These are phyloP conservation scores for Sturnus vulgaris DNA, from an alignment of 2,113 vertebrate species.

Conservation along the genomic window DNA sequence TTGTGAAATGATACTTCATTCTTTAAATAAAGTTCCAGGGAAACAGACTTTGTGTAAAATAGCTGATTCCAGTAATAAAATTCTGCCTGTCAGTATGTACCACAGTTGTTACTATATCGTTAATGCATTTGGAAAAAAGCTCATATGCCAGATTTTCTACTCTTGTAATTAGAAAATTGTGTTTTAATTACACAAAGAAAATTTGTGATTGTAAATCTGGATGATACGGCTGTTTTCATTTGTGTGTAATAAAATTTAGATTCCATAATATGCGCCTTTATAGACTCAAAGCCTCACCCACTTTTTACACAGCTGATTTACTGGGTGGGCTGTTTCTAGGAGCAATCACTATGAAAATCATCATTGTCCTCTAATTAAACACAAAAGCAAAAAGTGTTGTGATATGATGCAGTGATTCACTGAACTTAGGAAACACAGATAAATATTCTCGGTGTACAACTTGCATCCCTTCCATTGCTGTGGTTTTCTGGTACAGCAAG, in stretches of 20 bases:
- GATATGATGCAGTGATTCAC: background rate
- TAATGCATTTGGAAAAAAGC: background rate
- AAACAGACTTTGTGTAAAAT: background rate
- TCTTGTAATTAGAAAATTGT: background rate
- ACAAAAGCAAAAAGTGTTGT: background rate
- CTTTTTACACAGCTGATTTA: background rate
- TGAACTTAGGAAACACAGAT: background rate
- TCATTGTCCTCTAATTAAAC: background rate
- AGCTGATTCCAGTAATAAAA: background rate
- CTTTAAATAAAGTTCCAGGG: constrained; percentile 8
- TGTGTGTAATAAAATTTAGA: background rate
- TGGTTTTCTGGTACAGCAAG: background rate
- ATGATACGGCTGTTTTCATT: background rate
- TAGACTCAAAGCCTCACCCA: background rate
- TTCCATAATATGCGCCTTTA: background rate
- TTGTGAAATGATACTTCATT: background rate
- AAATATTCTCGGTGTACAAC: background rate
- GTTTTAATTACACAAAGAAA: constrained; percentile 5
- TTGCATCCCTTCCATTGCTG: background rate
- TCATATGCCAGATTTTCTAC: background rate
- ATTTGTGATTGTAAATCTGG: background rate
- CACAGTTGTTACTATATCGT: background rate
- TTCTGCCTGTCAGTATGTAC: background rate
- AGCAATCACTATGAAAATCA: background rate
- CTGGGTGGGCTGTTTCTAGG: background rate